Evolutionary conservation across 2,888 invertebrate species (phyloP).

Genomic region (Eupithecia dodoneata): DNA sequence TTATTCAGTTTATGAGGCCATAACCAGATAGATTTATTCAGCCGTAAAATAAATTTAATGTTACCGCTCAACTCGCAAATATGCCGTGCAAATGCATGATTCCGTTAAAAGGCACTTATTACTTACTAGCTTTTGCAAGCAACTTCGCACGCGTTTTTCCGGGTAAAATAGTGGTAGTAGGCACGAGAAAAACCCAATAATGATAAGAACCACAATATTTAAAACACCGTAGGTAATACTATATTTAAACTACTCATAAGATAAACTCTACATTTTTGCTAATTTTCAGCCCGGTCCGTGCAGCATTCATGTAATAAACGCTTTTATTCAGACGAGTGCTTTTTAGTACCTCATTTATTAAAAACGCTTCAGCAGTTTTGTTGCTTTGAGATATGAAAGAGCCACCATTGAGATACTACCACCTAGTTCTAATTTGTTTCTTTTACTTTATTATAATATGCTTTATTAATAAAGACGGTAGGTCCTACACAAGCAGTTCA

Average conservation of each 20-base stretch:
- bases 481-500: background rate
- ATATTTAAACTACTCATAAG: background rate
- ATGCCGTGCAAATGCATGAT: slow-evolving; percentile 14
- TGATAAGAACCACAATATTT: background rate
- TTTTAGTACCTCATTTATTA: too few species aligned
- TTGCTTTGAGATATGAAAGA: too few species aligned
- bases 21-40: slow-evolving; percentile 12
- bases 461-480: background rate
- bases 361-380: too few species aligned
- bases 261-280: too few species aligned
- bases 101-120: slow-evolving; percentile 11
- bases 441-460: too few species aligned
- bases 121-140: background rate
- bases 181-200: background rate
- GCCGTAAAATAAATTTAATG: slow-evolving; percentile 11
- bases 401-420: too few species aligned
- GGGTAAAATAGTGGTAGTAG: background rate
- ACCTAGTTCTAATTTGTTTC: too few species aligned
- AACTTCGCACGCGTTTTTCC: background rate
- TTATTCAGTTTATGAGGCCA: slow-evolving; percentile 19
- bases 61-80: slow-evolving; percentile 14
- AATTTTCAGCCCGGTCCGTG: too few species aligned
- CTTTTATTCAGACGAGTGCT: too few species aligned
- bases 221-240: background rate
- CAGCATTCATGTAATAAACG: too few species aligned